phyloP scores from a whole-genome alignment of 2,113 vertebrate genomes.

The Apeltes quadracus region DNA sequence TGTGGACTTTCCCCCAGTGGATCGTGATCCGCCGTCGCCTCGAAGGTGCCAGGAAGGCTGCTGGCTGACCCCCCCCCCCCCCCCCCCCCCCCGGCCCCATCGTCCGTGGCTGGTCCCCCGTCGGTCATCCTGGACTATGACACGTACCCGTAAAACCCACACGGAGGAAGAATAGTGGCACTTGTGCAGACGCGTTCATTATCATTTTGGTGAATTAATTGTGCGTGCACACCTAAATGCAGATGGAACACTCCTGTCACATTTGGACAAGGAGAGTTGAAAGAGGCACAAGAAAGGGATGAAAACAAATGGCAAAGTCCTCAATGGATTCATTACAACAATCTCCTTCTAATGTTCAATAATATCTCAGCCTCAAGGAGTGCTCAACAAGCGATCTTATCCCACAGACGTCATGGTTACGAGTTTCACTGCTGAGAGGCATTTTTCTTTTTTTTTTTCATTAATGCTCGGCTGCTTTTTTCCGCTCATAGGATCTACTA shows the following conservation, averaged over 20 bases:
- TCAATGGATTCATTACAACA: conserved; percentile 56
- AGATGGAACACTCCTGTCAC: background rate
- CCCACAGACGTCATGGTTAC: conserved; percentile 41
- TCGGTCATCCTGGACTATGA: conserved; percentile 10
- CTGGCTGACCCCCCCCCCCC: conserved; percentile 8
- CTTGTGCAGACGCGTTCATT: conserved; percentile 33
- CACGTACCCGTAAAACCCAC: conserved; percentile 38
- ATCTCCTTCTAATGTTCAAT: conserved; percentile 48
- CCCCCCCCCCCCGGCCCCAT: background rate
- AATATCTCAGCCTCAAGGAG: conserved; percentile 53
- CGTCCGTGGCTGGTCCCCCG: conserved; percentile 11
- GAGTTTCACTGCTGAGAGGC: conserved; percentile 42
- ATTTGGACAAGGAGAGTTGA: background rate
- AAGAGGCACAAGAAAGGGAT: background rate
- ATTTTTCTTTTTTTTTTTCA: conserved; percentile 33
- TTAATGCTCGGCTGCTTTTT: conserved; percentile 54
- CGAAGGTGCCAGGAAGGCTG: conserved; percentile 52
- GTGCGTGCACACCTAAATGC: conserved; percentile 42
- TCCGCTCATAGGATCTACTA: conserved; percentile 62
- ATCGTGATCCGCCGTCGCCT: conserved; percentile 59
- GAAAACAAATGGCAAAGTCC: conserved; percentile 18
- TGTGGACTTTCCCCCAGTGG: conserved; percentile 56
- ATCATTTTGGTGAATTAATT: conserved; percentile 44
- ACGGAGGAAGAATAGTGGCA: conserved; percentile 6
- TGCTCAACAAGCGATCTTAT: conserved; percentile 60